Percentiles rank a stretch among this genome's conserved stretches.
Evolutionary conservation across 2,888 invertebrate genomes (phyloP).

Genomic region (Rhopalosiphum nymphaeae): DNA sequence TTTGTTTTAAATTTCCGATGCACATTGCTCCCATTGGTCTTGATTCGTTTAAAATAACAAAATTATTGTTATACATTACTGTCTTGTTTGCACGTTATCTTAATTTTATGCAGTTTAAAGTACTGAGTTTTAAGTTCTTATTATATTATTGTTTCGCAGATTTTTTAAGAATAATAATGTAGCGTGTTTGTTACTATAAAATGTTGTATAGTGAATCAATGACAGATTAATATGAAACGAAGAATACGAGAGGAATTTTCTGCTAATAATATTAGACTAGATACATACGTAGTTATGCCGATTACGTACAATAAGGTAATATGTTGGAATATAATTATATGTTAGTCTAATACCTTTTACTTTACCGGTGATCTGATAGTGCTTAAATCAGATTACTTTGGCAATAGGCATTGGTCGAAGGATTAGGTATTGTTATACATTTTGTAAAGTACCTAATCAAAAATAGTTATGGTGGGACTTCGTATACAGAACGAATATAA

Average conservation of each 20-base stretch:
- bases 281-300: neutral
- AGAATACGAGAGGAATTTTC: neutral
- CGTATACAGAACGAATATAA: neutral
- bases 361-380: too few species aligned
- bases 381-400: neutral
- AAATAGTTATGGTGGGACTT: neutral
- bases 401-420: neutral
- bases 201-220: neutral
- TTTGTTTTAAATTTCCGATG: neutral
- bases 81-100: too few species aligned
- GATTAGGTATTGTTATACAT: neutral
- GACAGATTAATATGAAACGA: neutral
- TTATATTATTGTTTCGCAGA: neutral
- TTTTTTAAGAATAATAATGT: neutral
- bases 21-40: neutral
- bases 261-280: neutral
- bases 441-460: neutral
- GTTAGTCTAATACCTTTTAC: neutral
- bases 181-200: neutral
- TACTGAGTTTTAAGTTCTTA: neutral
- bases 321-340: neutral
- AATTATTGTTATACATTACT: neutral
- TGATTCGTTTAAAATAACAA: neutral
- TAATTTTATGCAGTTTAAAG: neutral
- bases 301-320: neutral